phyloP scores from a whole-genome alignment of 2,113 vertebrate species.

The Indicator maculatus region DNA sequence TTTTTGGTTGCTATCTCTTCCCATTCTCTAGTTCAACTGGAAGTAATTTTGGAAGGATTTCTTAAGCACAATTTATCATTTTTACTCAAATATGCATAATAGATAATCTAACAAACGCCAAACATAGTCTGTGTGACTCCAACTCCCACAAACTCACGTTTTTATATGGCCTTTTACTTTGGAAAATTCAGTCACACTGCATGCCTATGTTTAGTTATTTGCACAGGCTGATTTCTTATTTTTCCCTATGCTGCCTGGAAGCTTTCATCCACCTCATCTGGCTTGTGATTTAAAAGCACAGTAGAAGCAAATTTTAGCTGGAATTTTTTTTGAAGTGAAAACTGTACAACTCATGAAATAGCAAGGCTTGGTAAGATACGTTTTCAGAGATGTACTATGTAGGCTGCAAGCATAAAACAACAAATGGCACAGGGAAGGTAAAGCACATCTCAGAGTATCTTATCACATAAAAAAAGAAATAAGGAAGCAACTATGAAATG shows the following conservation, averaged over 20 bases:
- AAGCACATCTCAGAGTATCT: not conserved
- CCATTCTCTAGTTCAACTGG: not conserved
- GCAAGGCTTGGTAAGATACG: not conserved
- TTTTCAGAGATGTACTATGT: not conserved
- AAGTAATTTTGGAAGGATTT: conserved; percentile 3
- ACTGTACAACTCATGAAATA: not conserved
- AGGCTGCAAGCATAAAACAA: not conserved
- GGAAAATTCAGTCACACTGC: not conserved
- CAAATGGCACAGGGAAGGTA: not conserved
- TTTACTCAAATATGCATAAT: not conserved
- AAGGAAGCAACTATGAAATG: not conserved
- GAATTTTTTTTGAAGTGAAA: not conserved
- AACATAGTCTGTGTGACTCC: not conserved
- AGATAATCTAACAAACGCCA: not conserved
- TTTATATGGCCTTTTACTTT: not conserved
- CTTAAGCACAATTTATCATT: not conserved
- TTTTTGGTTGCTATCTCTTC: not conserved
- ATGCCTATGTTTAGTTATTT: not conserved
- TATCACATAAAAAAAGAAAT: not conserved
- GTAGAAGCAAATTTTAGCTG: not conserved
- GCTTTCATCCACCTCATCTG: not conserved
- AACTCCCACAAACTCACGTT: not conserved
- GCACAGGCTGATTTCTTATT: not conserved
- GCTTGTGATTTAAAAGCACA: not conserved
- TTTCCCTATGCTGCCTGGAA: not conserved